phyloP scores from a whole-genome alignment of 2,113 vertebrate species.

The Gulo gulo region DNA sequence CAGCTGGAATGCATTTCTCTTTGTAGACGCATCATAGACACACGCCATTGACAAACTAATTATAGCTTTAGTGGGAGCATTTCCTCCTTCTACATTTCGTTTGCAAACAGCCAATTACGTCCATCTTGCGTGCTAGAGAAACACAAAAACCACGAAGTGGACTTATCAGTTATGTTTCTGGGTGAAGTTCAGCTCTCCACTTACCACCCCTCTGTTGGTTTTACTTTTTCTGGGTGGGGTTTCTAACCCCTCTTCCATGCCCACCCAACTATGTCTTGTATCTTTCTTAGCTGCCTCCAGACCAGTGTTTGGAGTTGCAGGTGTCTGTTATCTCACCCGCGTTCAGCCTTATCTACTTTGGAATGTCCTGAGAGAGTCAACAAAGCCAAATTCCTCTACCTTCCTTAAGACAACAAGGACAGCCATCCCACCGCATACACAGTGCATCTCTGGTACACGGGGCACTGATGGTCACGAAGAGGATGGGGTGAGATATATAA shows the following conservation, averaged over 20 bases:
- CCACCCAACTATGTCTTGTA: not conserved
- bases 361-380: not conserved
- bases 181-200: not conserved
- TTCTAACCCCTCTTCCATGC: not conserved
- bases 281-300: not conserved
- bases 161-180: not conserved
- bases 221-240: not conserved
- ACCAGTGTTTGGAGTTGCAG: not conserved
- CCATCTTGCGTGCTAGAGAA: constrained; percentile 43
- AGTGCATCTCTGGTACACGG: not conserved
- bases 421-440: accelerated
- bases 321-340: not conserved
- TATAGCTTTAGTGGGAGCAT: constrained; percentile 58
- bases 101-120: constrained; percentile 76
- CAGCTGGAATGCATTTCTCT: constrained; percentile 13
- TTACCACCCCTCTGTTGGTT: not conserved
- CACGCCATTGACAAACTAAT: constrained; percentile 57
- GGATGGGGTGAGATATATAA: too few relatives aligned
- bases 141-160: not conserved
- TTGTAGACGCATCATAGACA: constrained; percentile 2
- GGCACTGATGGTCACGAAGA: not conserved
- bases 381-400: not conserved
- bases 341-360: not conserved
- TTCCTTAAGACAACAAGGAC: not conserved
- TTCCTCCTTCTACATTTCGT: constrained; percentile 62